Evolutionary conservation across 1,140 invertebrate genomes (phyloP).

Genomic region (Microplitis demolitor): DNA sequence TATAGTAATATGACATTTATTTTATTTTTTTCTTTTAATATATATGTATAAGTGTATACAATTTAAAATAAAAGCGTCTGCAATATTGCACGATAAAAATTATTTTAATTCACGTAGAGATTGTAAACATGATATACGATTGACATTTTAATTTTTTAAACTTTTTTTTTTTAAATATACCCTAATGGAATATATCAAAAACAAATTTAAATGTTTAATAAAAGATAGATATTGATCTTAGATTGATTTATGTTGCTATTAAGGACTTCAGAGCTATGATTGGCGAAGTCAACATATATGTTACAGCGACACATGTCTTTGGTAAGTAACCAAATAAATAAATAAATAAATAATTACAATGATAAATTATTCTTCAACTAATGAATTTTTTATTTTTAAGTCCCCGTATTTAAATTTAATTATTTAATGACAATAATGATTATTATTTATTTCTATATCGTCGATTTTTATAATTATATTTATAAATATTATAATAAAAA

Average conservation of each 20-base stretch:
- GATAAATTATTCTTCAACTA: too few relatives aligned
- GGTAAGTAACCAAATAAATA: too few relatives aligned
- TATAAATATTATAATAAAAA: too few relatives aligned
- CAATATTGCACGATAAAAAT: background rate
- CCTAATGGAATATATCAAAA: background rate
- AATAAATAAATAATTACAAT: too few relatives aligned
- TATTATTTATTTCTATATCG: too few relatives aligned
- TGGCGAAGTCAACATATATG: background rate
- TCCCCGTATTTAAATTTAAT: too few relatives aligned
- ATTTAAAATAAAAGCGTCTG: conserved; percentile 9
- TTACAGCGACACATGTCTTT: background rate
- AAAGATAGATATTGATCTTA: background rate
- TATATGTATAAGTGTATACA: conserved; percentile 9
- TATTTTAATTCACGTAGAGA: background rate
- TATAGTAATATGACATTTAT: background rate
- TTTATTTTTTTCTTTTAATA: conserved; percentile 6
- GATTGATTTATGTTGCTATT: background rate
- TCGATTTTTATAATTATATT: too few relatives aligned
- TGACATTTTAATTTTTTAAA: background rate
- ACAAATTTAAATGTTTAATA: background rate
- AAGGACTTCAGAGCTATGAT: background rate
- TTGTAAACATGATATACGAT: conserved; percentile 1
- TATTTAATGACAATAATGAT: too few relatives aligned
- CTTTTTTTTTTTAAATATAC: too few relatives aligned
- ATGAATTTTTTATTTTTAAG: too few relatives aligned